Percentiles rank a stretch among this genome's conserved stretches.
phyloP scores from a whole-genome alignment of 2,888 invertebrate species.

The Drosophila histrio region DNA sequence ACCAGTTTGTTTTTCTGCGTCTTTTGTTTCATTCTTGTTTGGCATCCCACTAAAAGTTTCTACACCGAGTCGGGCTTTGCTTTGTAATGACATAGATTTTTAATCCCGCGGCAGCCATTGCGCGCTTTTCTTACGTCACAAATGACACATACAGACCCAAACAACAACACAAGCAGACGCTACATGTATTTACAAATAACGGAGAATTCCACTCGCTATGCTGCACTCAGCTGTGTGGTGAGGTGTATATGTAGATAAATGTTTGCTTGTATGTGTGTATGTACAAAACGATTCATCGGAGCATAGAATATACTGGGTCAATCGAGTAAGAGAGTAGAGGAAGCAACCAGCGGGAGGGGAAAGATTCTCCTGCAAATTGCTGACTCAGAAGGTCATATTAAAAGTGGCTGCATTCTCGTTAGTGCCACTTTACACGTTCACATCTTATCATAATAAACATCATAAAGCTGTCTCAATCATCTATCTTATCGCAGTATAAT shows the following conservation, averaged over 20 bases:
- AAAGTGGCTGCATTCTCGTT: conserved; percentile 28
- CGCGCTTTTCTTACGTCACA: conserved; percentile 47
- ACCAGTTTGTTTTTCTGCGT: conserved; percentile 31
- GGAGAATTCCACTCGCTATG: conserved; percentile 72
- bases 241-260: not conserved
- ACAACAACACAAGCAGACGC: conserved; percentile 1
- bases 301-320: conserved; percentile 37
- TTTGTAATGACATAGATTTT: conserved; percentile 4
- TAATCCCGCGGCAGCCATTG: conserved; percentile 14
- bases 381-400: conserved; percentile 33
- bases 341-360: not conserved
- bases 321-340: conserved; percentile 8
- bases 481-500: conserved; percentile 56
- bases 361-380: not conserved
- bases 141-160: conserved; percentile 14
- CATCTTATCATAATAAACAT: conserved; percentile 43
- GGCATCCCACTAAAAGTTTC: conserved; percentile 2
- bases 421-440: conserved; percentile 33
- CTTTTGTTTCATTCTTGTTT: conserved; percentile 1
- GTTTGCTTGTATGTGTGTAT: not conserved
- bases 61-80: not conserved
- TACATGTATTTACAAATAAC: conserved; percentile 50
- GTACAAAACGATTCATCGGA: not conserved
- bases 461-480: conserved; percentile 30
- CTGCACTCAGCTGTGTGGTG: conserved; percentile 57